These are phyloP conservation scores for Meganola albula DNA, from an alignment of 2,888 invertebrate genomes.

Conservation along the genomic window DNA sequence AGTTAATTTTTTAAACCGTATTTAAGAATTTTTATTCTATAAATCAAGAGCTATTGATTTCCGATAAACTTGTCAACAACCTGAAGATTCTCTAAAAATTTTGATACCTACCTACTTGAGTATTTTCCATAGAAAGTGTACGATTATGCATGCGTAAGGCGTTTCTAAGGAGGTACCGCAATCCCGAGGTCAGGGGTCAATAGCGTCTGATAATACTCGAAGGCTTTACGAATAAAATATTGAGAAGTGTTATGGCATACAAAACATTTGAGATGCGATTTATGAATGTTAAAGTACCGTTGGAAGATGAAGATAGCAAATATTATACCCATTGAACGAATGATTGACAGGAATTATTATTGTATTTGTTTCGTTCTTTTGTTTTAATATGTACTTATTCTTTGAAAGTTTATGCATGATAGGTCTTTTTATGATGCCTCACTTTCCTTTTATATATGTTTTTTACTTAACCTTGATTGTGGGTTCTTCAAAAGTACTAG, in stretches of 20 bases:
- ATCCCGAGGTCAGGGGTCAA: slow-evolving; percentile 59
- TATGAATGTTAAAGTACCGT: slow-evolving; percentile 33
- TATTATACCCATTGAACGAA: slow-evolving; percentile 13
- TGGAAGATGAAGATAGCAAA: slow-evolving; percentile 17
- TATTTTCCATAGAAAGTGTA: slow-evolving; percentile 37
- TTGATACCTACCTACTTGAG: too few relatives aligned
- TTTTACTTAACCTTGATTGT: too few relatives aligned
- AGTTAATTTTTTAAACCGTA: too few relatives aligned
- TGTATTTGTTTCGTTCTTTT: slow-evolving; percentile 8
- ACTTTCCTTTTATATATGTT: too few relatives aligned
- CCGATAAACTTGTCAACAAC: too few relatives aligned
- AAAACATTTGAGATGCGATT: slow-evolving; percentile 36
- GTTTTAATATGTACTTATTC: too few relatives aligned
- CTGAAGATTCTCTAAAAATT: too few relatives aligned
- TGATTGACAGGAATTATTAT: slow-evolving; percentile 15
- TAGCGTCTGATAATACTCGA: slow-evolving; percentile 50
- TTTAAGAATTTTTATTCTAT: too few relatives aligned
- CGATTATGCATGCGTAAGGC: slow-evolving; percentile 57
- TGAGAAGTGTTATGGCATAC: slow-evolving; percentile 44
- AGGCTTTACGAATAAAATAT: slow-evolving; percentile 49
- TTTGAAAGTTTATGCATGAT: slow-evolving; percentile 10
- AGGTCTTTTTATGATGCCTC: too few relatives aligned
- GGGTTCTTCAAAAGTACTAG: too few relatives aligned
- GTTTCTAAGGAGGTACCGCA: slow-evolving; percentile 46
- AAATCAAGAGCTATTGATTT: too few relatives aligned